Percentiles rank a stretch among this genome's conserved stretches.
These are phyloP conservation scores for Prunella fulvescens DNA, from an alignment of 2,113 vertebrate species.

Conservation along the genomic window DNA sequence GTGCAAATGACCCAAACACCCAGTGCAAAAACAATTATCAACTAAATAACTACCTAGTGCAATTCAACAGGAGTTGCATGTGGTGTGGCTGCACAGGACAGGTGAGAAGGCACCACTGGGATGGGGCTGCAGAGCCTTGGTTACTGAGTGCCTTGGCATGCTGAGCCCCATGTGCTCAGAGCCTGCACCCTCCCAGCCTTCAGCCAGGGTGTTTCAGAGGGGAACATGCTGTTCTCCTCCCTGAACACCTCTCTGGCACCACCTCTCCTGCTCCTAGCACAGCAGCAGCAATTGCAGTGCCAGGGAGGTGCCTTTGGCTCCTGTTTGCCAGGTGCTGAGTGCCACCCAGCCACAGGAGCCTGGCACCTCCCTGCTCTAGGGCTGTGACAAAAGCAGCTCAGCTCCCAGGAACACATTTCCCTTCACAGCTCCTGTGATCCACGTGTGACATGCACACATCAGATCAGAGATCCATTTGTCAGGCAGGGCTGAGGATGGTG, in stretches of 20 bases:
- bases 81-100: neutral
- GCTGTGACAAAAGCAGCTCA: neutral
- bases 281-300: neutral
- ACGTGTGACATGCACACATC: neutral
- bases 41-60: too few species aligned
- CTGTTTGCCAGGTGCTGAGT: neutral
- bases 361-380: neutral
- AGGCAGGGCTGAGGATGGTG: constrained; percentile 11
- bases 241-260: neutral
- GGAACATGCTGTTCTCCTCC: neutral
- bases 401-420: neutral
- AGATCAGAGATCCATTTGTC: constrained; percentile 48
- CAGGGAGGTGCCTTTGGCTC: neutral
- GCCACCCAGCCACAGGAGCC: neutral
- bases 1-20: too few species aligned
- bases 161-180: neutral
- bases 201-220: neutral
- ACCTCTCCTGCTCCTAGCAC: neutral
- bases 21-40: too few species aligned
- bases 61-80: neutral
- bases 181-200: neutral
- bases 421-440: constrained; percentile 27
- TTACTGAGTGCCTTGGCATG: too few species aligned
- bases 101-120: fast-evolving
- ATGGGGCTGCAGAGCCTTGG: neutral